A percentile compares a stretch with the other conserved stretches of the same genome.
Conservation (phyloP, 1,140 invertebrate species). For the Nebria ingens region DNA sequence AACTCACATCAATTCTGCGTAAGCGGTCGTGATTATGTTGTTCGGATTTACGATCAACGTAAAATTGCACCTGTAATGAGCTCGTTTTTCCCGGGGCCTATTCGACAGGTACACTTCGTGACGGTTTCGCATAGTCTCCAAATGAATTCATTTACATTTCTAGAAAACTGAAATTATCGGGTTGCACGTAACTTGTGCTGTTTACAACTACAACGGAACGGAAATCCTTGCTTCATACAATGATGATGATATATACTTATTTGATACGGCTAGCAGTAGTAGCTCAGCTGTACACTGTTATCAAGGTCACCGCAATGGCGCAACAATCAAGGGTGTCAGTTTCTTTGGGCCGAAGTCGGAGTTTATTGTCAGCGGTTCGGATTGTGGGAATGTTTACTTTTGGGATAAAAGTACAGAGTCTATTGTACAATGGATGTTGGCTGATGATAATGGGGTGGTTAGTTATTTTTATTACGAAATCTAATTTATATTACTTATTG, state of each 20-base stretch:
- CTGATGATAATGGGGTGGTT: constrained; percentile 79
- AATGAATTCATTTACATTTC: no score
- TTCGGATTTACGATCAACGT: constrained; percentile 63
- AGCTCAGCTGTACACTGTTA: constrained; percentile 65
- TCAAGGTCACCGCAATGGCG: constrained; percentile 64
- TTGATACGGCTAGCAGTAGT: constrained; percentile 50
- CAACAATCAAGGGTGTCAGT: constrained; percentile 85
- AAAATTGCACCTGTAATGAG: constrained; percentile 22
- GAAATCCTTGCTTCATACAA: constrained; percentile 89
- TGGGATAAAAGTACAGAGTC: constrained; percentile 87
- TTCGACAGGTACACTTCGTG: background rate
- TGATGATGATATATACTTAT: constrained; percentile 89
- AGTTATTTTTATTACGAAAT: constrained; percentile 29
- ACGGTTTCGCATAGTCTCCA: no score
- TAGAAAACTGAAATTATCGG: background rate
- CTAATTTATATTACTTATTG: background rate
- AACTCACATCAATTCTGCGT: constrained; percentile 71
- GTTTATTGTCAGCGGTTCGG: constrained; percentile 86
- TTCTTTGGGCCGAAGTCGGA: constrained; percentile 88
- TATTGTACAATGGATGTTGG: constrained; percentile 79
- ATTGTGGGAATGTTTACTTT: constrained; percentile 89
- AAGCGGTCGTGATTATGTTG: constrained; percentile 53
- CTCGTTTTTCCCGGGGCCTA: background rate
- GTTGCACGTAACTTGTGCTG: constrained; percentile 70
- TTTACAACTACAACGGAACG: constrained; percentile 84